These are phyloP conservation scores for Hipparchia sbordonii DNA, from an alignment of 2,888 invertebrate species.

Conservation along the genomic window DNA sequence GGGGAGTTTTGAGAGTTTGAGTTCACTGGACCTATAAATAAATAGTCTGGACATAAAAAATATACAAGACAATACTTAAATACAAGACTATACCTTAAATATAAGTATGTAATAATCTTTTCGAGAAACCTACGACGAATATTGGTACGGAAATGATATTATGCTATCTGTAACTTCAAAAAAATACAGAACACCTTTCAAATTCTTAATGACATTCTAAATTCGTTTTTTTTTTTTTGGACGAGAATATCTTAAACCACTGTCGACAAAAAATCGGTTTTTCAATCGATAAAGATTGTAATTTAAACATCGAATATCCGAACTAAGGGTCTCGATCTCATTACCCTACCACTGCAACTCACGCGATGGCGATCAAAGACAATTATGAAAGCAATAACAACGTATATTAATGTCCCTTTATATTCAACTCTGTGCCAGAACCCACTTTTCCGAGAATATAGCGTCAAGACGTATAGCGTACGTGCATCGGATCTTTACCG, in stretches of 20 bases:
- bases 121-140: too few relatives aligned
- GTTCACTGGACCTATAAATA: too few relatives aligned
- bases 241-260: neutral
- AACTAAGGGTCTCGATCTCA: conserved; percentile 35
- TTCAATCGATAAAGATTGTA: conserved; percentile 20
- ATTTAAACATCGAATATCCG: conserved; percentile 13
- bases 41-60: too few relatives aligned
- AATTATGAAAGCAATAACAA: conserved; percentile 53
- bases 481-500: conserved; percentile 56
- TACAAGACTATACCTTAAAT: too few relatives aligned
- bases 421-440: conserved; percentile 46
- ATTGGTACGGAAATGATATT: too few relatives aligned
- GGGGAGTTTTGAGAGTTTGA: too few relatives aligned
- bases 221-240: too few relatives aligned
- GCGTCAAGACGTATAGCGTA: conserved; percentile 40
- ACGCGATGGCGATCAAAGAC: conserved; percentile 47
- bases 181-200: neutral
- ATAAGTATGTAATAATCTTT: too few relatives aligned
- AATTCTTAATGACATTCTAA: neutral
- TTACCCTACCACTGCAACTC: conserved; percentile 43
- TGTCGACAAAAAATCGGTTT: neutral
- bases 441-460: conserved; percentile 48
- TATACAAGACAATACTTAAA: too few relatives aligned
- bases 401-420: conserved; percentile 51
- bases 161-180: too few relatives aligned